phyloP scores from a whole-genome alignment of 1,140 invertebrate genomes.

The Anoplolepis gracilipes region DNA sequence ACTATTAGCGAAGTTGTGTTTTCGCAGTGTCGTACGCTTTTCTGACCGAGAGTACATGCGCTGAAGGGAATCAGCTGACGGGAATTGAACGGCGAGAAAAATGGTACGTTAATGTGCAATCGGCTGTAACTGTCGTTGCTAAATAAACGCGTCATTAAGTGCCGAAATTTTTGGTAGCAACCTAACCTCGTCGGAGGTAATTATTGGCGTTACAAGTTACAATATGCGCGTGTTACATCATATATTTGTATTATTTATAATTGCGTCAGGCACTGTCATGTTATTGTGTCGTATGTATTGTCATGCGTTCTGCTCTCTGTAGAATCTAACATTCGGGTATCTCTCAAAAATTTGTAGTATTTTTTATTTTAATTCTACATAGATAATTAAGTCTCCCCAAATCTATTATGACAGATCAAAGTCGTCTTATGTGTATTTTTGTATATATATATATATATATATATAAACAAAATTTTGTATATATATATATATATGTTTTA shows the following conservation, averaged over 20 bases:
- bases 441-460: background rate
- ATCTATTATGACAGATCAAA: background rate
- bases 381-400: background rate
- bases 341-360: background rate
- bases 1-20: slow-evolving; percentile 77
- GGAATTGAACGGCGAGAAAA: slow-evolving; percentile 56
- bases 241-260: slow-evolving; percentile 16
- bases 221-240: slow-evolving; percentile 51
- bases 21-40: slow-evolving; percentile 80
- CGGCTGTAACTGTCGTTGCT: slow-evolving; percentile 37
- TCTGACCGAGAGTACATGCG: slow-evolving; percentile 82
- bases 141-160: slow-evolving; percentile 26
- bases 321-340: background rate
- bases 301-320: too few species aligned
- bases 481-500: background rate
- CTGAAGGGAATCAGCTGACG: slow-evolving; percentile 68
- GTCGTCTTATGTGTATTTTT: background rate
- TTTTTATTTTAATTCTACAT: background rate
- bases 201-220: background rate
- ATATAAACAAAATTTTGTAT: too few species aligned
- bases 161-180: background rate
- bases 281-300: too few species aligned
- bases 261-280: too few species aligned
- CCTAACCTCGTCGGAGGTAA: slow-evolving; percentile 70
- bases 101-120: slow-evolving; percentile 71